Conservation (phyloP, 2,888 invertebrate species). For the Drosophila phalerata region DNA sequence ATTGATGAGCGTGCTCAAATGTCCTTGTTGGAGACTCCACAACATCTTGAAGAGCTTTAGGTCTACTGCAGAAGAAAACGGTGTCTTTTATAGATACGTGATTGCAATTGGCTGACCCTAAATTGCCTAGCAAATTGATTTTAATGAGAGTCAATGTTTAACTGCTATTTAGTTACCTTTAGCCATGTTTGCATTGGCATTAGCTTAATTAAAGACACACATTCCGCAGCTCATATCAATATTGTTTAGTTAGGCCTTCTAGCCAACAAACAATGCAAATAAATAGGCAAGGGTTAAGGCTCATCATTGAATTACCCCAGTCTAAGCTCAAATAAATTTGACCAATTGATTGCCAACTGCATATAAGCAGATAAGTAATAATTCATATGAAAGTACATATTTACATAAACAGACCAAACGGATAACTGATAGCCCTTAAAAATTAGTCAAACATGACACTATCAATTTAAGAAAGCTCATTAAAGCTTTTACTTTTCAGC, state of each 20-base stretch:
- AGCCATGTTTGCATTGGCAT: slow-evolving; percentile 4
- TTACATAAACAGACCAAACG: too few relatives aligned
- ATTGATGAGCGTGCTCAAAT: too few relatives aligned
- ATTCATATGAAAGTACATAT: slow-evolving; percentile 1
- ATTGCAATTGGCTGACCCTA: not conserved
- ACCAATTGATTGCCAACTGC: not conserved
- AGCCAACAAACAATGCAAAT: slow-evolving; percentile 24
- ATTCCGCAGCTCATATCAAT: slow-evolving; percentile 42
- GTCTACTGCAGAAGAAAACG: not conserved
- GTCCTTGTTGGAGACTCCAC: slow-evolving; percentile 5
- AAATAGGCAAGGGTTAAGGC: too few relatives aligned
- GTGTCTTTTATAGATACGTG: slow-evolving; percentile 16
- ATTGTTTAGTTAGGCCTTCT: slow-evolving; percentile 50
- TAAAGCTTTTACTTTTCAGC: not conserved
- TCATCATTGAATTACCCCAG: too few relatives aligned
- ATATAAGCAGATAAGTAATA: slow-evolving; percentile 13
- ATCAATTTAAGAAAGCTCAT: not conserved
- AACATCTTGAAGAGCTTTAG: not conserved
- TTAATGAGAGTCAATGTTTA: slow-evolving; percentile 38
- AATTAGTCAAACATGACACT: not conserved
- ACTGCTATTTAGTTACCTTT: too few relatives aligned
- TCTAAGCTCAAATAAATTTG: too few relatives aligned
- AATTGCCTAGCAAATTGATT: slow-evolving; percentile 26
- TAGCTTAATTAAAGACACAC: slow-evolving; percentile 50
- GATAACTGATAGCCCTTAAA: too few relatives aligned